Evolutionary conservation across 1,140 invertebrate species (phyloP), one percentile per base, ranked within the genome.

Genomic region (Pseudomyrmex pallidus): DNA sequence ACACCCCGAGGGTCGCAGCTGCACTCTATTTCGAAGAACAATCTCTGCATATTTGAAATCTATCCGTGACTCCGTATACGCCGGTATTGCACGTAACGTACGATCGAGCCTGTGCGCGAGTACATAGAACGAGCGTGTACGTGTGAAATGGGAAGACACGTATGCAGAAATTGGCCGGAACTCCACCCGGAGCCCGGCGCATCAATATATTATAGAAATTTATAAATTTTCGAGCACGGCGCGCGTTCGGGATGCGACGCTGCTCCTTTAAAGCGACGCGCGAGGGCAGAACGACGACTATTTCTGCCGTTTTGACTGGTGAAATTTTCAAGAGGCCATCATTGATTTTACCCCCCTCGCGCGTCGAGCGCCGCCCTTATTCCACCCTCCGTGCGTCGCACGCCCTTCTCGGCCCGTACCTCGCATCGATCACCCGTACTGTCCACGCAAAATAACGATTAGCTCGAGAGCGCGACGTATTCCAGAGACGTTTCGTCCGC

Each of bases 1-100:
- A 88, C 87, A 90, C 86, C 85, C 85, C 74, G 17, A 84, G 82
- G 87, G 90, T 91, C 90, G 59, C 90, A 91, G 89, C 90, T 91
- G 90, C 87, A 90, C 89, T 90, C 86, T 85, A 89, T 91, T 90
- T 85, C 89, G 85, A 89, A 86, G 85, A 90, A 90, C 90, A 90
- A 92, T 91, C 90, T 91, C 88, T 91, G 88, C 91, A 91, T 91
- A 91, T 91, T 92, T 92, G 91, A 92, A 92, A 92, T 91, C 91
- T 90, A 91, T 92, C 89, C 86, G 82, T 68, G 70, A 64, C 80
- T 66, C 50, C 63, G 25, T 76, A 56, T 52, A 9, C 63, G n/a
- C 46, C n/a, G 22, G 50, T 67, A 52, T 10, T 9, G 57, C 35
- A 63, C 50, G 66, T 59, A 35, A 10, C 64, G 63, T 10, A 48